Base-by-base conservation (phyloP, 2,113 vertebrate genomes). In the Neolamprologus brichardi region DNA sequence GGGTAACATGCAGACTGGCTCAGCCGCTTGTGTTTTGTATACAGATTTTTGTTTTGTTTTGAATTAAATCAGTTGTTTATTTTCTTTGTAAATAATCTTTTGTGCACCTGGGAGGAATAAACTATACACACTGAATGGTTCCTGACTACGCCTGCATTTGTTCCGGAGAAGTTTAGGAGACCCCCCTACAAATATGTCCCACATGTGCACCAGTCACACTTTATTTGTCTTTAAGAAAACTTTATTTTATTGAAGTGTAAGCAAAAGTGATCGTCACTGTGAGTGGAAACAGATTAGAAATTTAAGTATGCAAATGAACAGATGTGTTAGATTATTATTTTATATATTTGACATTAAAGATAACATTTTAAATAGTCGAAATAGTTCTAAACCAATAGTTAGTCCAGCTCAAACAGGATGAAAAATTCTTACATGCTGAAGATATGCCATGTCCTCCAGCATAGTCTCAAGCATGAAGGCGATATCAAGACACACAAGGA, bases 111-210 rank as follows among this genome's bases (percentile, higher is more conserved):
- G 8, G 56, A 60, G 14, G 25, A 30, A 30, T 60, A 30, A 60
- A 60, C 15, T 60, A 4, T 60, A 6, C 56, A 60, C 28, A 60
- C 56, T 60, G 56, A 60, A 60, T 6, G 56, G 15, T 32, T 60
- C 28, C 28, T 60, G 28, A 60, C 28, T 4, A 18, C 0, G 15
- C 28, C 28, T 60, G 5, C 56, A 60, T 60, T 32, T 60, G 28
- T 1, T 60, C 8, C 0, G 1, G 56, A 18, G 28, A 60, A 0
- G 56, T 60, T 60, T 60, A 32, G 56, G 28, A 32, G 28, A 32
- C 56, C 15, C 28, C 28, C 15, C 0, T 1, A 58, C 56, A 20
- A 52, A 34, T 51, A 10, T 81, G 25, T 62, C 39, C 39, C 56
- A 32, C 41, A 6, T 62, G 56, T 62, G 39, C 39, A 20, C 39